Base-by-base conservation (phyloP, 2,888 invertebrate genomes). In the Nemoura dubitans region DNA sequence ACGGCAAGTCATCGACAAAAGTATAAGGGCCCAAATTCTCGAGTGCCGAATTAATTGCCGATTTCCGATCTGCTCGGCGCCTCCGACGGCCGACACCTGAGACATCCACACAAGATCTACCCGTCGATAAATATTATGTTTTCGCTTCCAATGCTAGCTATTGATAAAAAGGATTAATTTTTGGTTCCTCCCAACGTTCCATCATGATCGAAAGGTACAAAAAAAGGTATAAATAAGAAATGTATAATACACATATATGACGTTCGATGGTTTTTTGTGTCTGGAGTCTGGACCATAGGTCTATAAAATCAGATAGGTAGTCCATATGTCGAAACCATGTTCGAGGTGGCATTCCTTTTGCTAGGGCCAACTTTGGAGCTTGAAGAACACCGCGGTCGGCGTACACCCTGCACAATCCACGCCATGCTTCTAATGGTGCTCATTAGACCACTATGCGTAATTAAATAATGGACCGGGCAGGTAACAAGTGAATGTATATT, bases 131-230 rank as follows among this genome's bases (percentile, higher is more conserved):
- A 81, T 30, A 30, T n/a, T 28, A 81, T 30, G 81, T 81, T 81
- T 81, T 81, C 81, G 2, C 7, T 78, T 27, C 26, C 27, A 81
- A 30, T 30, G 81, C 26, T 14, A 59, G 59, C 59, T 81, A 81
- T 81, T n/a, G 28, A 81, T 28, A n/a, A 81, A 84, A 84, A 76
- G 76, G 27, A 59, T 76, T 84, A 59, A 81, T 81, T 30, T 84
- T 84, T 16, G 59, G 84, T 43, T 25, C 59, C 84, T 84, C 84
- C 84, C 84, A 84, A 26, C 83, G 76, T 76, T 84, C 84, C 27
- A 29, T 26, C 59, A 43, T 59, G 26, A 76, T 43, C 30, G 30
- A 81, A 28, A 5, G 27, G 26, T 7, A 43, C n/a, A 81, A 81
- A 81, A 29, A 81, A 78, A 25, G 7, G 26, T 26, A 28, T 26